These are phyloP conservation scores for Trissolcus basalis DNA, from an alignment of 1,140 invertebrate species.

Conservation along the genomic window DNA sequence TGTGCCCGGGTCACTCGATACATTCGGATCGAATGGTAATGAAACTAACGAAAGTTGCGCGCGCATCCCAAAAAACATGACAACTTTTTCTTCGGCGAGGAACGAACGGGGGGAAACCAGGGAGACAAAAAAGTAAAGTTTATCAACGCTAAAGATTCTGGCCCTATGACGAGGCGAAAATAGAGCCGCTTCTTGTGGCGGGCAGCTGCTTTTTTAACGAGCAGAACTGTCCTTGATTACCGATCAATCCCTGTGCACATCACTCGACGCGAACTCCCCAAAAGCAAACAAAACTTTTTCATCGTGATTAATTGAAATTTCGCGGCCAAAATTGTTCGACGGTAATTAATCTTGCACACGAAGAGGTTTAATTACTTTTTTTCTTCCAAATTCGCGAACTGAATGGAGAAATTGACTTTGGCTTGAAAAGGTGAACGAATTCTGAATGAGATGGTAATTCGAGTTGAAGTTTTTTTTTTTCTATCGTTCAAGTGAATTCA, in stretches of 20 bases:
- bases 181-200: constrained; percentile 17
- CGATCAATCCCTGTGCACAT: constrained; percentile 43
- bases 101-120: too few species aligned
- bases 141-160: constrained; percentile 49
- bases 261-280: constrained; percentile 33
- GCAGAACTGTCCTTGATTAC: constrained; percentile 57
- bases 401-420: constrained; percentile 9
- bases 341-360: constrained; percentile 17
- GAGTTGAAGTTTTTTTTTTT: neutral
- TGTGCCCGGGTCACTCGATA: constrained; percentile 70
- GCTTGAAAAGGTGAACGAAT: constrained; percentile 2
- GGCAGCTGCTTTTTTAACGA: constrained; percentile 42
- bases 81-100: neutral
- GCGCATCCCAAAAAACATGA: neutral
- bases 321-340: constrained; percentile 33
- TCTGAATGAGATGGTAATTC: constrained; percentile 14
- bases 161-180: constrained; percentile 52
- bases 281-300: constrained; percentile 17
- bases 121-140: constrained; percentile 39
- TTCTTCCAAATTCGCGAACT: too few species aligned
- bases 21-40: constrained; percentile 62
- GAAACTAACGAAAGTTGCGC: constrained; percentile 18
- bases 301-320: constrained; percentile 57
- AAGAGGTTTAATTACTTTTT: constrained; percentile 74
- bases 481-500: too few species aligned